These are phyloP conservation scores for Stomatorhinus ivindoensis DNA, from an alignment of 2,113 vertebrate genomes.

Conservation along the genomic window DNA sequence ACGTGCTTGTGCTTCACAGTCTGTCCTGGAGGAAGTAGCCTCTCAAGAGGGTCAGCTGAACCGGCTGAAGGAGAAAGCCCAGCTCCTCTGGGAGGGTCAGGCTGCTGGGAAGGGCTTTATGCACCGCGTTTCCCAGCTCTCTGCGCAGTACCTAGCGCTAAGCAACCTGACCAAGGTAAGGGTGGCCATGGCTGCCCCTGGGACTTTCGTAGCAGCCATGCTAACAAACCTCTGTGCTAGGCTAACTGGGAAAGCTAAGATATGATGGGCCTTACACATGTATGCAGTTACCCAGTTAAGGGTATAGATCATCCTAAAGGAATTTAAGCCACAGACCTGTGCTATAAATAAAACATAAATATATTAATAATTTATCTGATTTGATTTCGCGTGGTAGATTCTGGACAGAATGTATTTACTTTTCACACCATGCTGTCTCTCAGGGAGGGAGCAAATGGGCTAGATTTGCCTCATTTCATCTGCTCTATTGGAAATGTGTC, in stretches of 20 bases:
- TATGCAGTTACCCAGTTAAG: neutral
- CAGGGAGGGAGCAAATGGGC: neutral
- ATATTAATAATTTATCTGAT: neutral
- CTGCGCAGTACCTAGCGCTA: constrained; percentile 87
- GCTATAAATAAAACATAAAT: neutral
- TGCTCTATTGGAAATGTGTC: neutral
- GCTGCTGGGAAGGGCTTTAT: constrained; percentile 90
- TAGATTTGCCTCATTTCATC: neutral
- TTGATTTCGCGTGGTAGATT: neutral
- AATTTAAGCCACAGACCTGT: neutral
- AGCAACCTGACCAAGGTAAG: constrained; percentile 97
- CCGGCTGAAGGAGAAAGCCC: constrained; percentile 86
- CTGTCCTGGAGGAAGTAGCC: constrained; percentile 89
- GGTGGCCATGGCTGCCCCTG: neutral
- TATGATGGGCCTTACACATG: neutral
- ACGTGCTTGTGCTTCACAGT: constrained; percentile 77
- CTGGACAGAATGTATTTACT: neutral
- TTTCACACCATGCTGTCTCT: neutral
- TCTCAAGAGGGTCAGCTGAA: constrained; percentile 80
- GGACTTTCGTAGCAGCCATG: neutral
- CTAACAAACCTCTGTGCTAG: neutral
- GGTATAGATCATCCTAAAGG: neutral
- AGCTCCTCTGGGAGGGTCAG: constrained; percentile 89
- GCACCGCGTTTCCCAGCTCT: constrained; percentile 93
- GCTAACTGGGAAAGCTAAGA: neutral